Conservation (phyloP, 2,888 invertebrate species). For the Cheiracanthium punctorium region DNA sequence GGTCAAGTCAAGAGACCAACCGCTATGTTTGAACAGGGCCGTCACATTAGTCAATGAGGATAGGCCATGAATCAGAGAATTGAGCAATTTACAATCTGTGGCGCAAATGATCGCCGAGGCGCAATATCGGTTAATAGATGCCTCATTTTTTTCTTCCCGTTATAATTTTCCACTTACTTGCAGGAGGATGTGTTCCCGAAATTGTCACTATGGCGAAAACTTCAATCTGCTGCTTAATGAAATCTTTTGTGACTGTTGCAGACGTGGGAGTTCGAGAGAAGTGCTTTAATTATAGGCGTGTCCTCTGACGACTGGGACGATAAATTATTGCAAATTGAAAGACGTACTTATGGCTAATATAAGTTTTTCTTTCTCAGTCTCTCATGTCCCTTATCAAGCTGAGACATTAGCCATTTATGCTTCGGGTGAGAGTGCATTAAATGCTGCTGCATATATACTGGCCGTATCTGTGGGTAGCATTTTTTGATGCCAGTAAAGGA, state of each 20-base stretch:
- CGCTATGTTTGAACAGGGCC: conserved; percentile 9
- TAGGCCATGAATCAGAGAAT: conserved; percentile 12
- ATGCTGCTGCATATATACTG: not conserved
- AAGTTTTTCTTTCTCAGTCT: not conserved
- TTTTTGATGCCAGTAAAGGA: not conserved
- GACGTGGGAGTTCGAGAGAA: not conserved
- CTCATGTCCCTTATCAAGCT: not conserved
- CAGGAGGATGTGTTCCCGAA: not conserved
- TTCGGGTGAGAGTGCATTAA: not conserved
- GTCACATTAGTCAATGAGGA: conserved; percentile 15
- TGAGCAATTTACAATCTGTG: conserved; percentile 6
- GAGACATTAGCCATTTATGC: not conserved
- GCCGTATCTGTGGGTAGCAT: not conserved
- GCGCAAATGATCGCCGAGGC: not conserved
- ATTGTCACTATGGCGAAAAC: not conserved
- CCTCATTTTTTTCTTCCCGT: not conserved
- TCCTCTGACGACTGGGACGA: not conserved
- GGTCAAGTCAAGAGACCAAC: conserved; percentile 9
- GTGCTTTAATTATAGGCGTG: conserved; percentile 9
- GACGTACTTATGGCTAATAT: not conserved
- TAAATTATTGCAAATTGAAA: conserved; percentile 13
- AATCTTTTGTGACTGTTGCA: not conserved
- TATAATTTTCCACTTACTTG: conserved; percentile 9
- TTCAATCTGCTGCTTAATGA: not conserved
- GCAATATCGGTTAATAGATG: not conserved